These are phyloP conservation scores for Athetis lepigone DNA, from an alignment of 2,888 invertebrate genomes.

Conservation along the genomic window DNA sequence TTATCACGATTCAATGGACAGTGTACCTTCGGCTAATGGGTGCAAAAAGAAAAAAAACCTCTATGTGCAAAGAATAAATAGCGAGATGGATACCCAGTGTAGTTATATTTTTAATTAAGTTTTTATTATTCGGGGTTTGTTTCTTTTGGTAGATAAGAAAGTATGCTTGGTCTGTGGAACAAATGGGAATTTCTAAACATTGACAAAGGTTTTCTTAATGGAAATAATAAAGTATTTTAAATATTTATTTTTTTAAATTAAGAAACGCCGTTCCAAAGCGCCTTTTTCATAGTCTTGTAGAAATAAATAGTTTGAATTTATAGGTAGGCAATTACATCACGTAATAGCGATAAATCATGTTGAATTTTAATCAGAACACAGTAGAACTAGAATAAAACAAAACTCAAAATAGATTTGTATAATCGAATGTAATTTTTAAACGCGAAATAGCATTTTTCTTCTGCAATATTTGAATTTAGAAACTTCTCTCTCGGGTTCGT, in stretches of 20 bases:
- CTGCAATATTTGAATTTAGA: background rate
- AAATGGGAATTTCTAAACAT: too few relatives aligned
- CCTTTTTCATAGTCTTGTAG: too few relatives aligned
- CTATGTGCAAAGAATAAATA: conserved; percentile 36
- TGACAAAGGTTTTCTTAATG: background rate
- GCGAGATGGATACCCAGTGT: background rate
- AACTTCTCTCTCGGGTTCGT: background rate
- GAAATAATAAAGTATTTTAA: background rate
- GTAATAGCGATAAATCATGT: too few relatives aligned
- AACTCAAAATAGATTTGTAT: too few relatives aligned
- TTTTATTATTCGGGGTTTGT: background rate
- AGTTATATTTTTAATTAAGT: conserved; percentile 8
- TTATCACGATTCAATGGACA: conserved; percentile 61
- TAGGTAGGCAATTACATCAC: too few relatives aligned
- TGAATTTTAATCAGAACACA: too few relatives aligned
- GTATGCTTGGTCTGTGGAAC: too few relatives aligned
- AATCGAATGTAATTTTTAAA: too few relatives aligned
- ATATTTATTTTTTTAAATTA: background rate
- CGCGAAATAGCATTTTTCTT: too few relatives aligned
- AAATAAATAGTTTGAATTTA: too few relatives aligned
- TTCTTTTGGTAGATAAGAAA: background rate
- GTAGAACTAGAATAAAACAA: too few relatives aligned
- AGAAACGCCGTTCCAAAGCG: too few relatives aligned
- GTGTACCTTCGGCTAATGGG: conserved; percentile 58
- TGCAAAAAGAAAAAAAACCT: conserved; percentile 46